Percentiles rank a stretch among this genome's conserved stretches.
Evolutionary conservation across 2,797 vertebrate species (phyloP).

Genomic region (Heteromormyrus szaboi): DNA sequence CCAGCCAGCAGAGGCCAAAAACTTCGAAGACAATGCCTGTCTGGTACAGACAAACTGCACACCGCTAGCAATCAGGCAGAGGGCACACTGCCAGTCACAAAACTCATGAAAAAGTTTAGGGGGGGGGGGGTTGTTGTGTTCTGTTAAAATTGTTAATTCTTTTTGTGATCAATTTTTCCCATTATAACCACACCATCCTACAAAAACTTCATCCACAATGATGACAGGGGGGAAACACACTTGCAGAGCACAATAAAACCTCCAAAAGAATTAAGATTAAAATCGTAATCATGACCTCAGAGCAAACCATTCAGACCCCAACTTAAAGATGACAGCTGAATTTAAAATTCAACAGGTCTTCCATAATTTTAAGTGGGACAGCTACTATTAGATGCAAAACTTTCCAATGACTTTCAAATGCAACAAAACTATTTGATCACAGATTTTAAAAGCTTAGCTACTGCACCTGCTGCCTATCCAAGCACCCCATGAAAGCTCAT

Average conservation of each 20-base stretch:
- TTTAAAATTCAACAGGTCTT: not conserved
- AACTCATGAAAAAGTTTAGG: not conserved
- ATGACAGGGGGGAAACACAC: not conserved
- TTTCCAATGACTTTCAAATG: not conserved
- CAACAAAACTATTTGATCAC: not conserved
- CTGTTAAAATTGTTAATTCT: no score
- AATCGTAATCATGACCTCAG: not conserved
- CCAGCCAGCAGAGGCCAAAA: not conserved
- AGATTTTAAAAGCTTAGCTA: not conserved
- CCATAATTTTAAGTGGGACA: not conserved
- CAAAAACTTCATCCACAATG: not conserved
- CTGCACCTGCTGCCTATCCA: not conserved
- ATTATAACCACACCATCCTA: not conserved
- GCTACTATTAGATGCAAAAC: not conserved
- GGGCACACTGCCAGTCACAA: not conserved
- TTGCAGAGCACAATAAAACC: not conserved
- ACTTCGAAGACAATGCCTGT: not conserved
- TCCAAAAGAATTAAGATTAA: not conserved
- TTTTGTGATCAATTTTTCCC: no score
- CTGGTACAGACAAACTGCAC: not conserved
- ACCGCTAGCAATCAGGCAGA: not conserved
- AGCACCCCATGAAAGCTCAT: not conserved
- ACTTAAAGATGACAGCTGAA: not conserved
- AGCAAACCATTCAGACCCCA: not conserved
- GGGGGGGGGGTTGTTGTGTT: no score